Percentiles rank a stretch among this genome's conserved stretches.
Evolutionary conservation across 2,888 invertebrate genomes (phyloP).

Genomic region (Cryptocheilus praepositus): DNA sequence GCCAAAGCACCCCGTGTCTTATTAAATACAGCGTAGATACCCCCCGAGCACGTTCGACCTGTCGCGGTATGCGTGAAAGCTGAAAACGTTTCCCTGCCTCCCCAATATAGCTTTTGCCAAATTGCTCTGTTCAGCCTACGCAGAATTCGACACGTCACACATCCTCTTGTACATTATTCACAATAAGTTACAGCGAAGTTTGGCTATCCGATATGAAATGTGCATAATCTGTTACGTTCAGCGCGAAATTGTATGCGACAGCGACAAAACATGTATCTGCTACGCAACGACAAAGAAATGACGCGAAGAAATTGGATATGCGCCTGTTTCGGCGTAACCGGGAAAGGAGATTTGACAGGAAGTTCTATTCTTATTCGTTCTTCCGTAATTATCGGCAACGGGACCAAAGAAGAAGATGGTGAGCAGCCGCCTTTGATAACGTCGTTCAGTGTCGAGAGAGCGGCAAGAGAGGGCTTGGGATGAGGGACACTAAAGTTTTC

Average conservation of each 20-base stretch:
- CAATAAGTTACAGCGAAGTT: too few species aligned
- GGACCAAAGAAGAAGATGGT: constrained; percentile 17
- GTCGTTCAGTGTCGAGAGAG: constrained; percentile 51
- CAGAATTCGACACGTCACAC: too few species aligned
- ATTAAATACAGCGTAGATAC: constrained; percentile 45
- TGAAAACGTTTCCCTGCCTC: too few species aligned
- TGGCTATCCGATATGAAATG: neutral
- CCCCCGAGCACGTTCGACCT: neutral
- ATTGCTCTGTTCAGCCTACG: too few species aligned
- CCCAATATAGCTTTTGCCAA: too few species aligned
- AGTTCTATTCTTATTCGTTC: constrained; percentile 2
- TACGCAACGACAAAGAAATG: neutral
- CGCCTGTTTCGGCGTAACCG: neutral
- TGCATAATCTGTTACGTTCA: too few species aligned
- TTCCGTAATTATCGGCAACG: constrained; percentile 38
- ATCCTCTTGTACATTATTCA: neutral
- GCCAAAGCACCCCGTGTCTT: constrained; percentile 18
- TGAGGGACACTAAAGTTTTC: constrained; percentile 62
- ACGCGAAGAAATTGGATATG: constrained; percentile 4
- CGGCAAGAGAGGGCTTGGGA: constrained; percentile 38
- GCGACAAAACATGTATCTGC: too few species aligned
- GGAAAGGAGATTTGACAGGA: neutral
- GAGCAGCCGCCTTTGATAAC: constrained; percentile 59
- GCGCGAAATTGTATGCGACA: too few species aligned
- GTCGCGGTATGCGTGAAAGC: too few species aligned